Evolutionary conservation across 1,140 invertebrate species (phyloP), one percentile per base, ranked within the genome.

Genomic region (Globodera rostochiensis): DNA sequence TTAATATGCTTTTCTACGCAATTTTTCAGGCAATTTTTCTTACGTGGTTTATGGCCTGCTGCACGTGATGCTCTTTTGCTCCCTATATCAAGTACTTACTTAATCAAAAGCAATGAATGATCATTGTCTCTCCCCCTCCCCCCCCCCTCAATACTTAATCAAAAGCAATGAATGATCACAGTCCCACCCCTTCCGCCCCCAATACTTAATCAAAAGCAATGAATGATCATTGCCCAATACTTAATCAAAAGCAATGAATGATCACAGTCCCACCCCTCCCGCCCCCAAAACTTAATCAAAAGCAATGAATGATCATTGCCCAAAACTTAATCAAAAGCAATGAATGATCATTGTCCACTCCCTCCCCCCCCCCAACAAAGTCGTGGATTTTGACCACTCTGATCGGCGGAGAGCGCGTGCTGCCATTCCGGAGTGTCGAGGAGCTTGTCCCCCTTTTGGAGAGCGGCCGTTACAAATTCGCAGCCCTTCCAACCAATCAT

Each of bases 321-420:
- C 50, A 50, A n/a, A n/a, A n/a, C n/a, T n/a, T 15, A 60, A 6
- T 15, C 57, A 60, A 60, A 13, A 13, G 15, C 57, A 64, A 64
- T 15, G 3, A 7, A 53, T 53, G 7, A 7, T 53, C 7, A 53
- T 5, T 4, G 3, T 7, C 11, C 50, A 50, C 6, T 0, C 50
- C 1, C 57, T 15, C 57, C 19, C 11, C 19, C 19, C 19, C 19
- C 57, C 5, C 57, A 19, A 19, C 19, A 71, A 13, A 71, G 69
- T 71, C 69, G 25, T 71, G 69, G 69, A 71, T 71, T 71, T n/a
- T 71, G 36, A 71, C 69, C 6, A 45, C 69, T 45, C 15, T 71
- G 11, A 47, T 71, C 25, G 13, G 36, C 69, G 46, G 46, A 71
- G 13, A 36, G 69, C 69, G 69, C 1, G 9, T 45, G 25, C 2